A percentile compares a stretch with the other conserved stretches of the same genome.
These are phyloP conservation scores for Harpagoxenus sublaevis DNA, from an alignment of 2,888 invertebrate genomes.

Conservation along the genomic window DNA sequence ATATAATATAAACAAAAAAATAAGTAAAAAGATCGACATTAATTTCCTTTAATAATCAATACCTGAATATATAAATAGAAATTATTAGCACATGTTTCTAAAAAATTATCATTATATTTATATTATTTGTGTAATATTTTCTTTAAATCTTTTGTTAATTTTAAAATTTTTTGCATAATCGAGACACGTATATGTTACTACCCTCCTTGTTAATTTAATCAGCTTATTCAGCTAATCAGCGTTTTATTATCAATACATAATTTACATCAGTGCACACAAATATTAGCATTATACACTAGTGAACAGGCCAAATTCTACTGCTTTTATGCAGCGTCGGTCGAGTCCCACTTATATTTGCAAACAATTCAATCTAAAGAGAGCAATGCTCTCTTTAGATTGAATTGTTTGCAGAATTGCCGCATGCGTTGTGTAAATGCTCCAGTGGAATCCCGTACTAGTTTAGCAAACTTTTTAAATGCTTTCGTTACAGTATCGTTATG, in stretches of 20 bases:
- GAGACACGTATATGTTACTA: background rate
- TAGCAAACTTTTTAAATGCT: slow-evolving; percentile 15
- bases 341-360: background rate
- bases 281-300: slow-evolving; percentile 1
- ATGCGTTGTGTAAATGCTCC: background rate
- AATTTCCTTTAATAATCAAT: background rate
- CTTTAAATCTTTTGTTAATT: background rate
- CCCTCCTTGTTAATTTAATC: background rate
- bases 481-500: background rate
- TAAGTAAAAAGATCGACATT: background rate
- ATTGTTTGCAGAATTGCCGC: too few species aligned
- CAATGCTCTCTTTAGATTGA: too few species aligned
- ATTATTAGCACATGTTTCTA: background rate
- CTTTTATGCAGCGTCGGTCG: background rate
- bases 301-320: background rate
- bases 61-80: background rate
- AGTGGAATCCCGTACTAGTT: background rate
- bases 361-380: slow-evolving; percentile 5
- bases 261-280: background rate
- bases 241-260: background rate
- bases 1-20: background rate
- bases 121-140: slow-evolving; percentile 1
- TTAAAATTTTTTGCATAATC: background rate
- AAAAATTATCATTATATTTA: background rate
- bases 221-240: background rate